Percentiles rank a stretch among this genome's conserved stretches.
Evolutionary conservation across 1,140 invertebrate species (phyloP).

Genomic region (Penaeus vannamei): DNA sequence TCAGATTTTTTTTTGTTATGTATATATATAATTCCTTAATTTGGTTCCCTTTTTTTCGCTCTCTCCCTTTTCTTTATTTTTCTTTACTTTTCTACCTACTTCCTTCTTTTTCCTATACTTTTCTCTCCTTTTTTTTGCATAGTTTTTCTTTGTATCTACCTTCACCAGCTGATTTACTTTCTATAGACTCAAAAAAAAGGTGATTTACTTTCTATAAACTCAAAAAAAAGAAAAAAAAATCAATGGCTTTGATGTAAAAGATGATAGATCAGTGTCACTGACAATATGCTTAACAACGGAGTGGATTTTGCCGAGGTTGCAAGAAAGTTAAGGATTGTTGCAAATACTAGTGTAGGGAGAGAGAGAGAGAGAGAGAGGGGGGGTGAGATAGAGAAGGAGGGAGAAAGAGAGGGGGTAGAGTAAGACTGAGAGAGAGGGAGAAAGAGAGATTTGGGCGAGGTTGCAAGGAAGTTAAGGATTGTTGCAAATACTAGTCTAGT

Average conservation of each 20-base stretch:
- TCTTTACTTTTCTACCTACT: conserved; percentile 6
- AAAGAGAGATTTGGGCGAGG: too few species aligned
- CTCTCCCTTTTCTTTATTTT: conserved; percentile 28
- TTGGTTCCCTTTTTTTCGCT: conserved; percentile 11
- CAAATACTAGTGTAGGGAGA: not conserved
- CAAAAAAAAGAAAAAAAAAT: too few species aligned
- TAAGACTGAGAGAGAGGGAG: too few species aligned
- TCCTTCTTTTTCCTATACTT: not conserved
- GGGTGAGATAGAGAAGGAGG: not conserved
- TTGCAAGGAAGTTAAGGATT: too few species aligned
- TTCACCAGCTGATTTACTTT: not conserved
- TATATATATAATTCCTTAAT: too few species aligned
- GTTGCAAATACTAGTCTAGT: too few species aligned
- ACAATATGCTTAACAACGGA: too few species aligned
- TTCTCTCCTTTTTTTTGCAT: not conserved
- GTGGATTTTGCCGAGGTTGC: too few species aligned
- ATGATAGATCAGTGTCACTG: too few species aligned
- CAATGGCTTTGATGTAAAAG: too few species aligned
- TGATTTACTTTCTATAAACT: not conserved
- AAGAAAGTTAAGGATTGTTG: too few species aligned
- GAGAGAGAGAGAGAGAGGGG: not conserved
- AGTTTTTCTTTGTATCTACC: not conserved
- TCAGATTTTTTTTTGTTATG: too few species aligned
- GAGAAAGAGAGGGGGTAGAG: not conserved
- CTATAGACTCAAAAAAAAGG: not conserved